A percentile compares a stretch with the other conserved stretches of the same genome.
phyloP scores from a whole-genome alignment of 2,888 invertebrate species.

The Aspidapion aeneum region DNA sequence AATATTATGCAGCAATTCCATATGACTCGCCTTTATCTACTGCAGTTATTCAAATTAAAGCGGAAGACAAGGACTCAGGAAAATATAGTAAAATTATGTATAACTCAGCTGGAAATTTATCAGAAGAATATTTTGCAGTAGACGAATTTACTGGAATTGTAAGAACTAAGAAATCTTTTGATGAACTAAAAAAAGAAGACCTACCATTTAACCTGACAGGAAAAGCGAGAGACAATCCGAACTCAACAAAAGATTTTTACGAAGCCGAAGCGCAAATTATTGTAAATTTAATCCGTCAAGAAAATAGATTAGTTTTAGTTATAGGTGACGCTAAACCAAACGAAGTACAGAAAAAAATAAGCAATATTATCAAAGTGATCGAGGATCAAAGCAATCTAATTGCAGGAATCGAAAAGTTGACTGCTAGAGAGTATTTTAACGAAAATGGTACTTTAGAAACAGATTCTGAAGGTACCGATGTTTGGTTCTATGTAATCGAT shows the following conservation, averaged over 20 bases:
- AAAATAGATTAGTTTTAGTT: slow-evolving; percentile 74
- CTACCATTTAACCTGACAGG: slow-evolving; percentile 74
- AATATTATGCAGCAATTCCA: slow-evolving; percentile 78
- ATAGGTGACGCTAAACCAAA: slow-evolving; percentile 73
- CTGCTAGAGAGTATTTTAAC: slow-evolving; percentile 68
- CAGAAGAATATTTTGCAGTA: slow-evolving; percentile 66
- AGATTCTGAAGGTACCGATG: slow-evolving; percentile 73
- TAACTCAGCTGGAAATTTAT: slow-evolving; percentile 45
- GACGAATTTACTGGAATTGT: slow-evolving; percentile 73
- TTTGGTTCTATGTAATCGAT: slow-evolving; percentile 85
- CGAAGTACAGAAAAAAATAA: slow-evolving; percentile 55
- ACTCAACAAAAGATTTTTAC: slow-evolving; percentile 58
- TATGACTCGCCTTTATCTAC: slow-evolving; percentile 70
- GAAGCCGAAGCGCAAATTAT: slow-evolving; percentile 62
- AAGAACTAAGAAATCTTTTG: slow-evolving; percentile 69
- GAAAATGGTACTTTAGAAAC: slow-evolving; percentile 71
- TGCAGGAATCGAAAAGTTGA: slow-evolving; percentile 80
- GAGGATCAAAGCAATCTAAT: slow-evolving; percentile 72
- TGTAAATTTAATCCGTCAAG: slow-evolving; percentile 75
- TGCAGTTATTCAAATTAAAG: slow-evolving; percentile 76
- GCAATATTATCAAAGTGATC: slow-evolving; percentile 58
- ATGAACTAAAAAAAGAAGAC: slow-evolving; percentile 57
- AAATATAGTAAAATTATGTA: slow-evolving; percentile 78
- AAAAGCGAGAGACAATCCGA: slow-evolving; percentile 72
- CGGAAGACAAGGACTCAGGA: slow-evolving; percentile 83